Percentiles rank a stretch among this genome's conserved stretches.
Evolutionary conservation across 1,140 invertebrate species (phyloP).

Genomic region (Drosophila melanica): DNA sequence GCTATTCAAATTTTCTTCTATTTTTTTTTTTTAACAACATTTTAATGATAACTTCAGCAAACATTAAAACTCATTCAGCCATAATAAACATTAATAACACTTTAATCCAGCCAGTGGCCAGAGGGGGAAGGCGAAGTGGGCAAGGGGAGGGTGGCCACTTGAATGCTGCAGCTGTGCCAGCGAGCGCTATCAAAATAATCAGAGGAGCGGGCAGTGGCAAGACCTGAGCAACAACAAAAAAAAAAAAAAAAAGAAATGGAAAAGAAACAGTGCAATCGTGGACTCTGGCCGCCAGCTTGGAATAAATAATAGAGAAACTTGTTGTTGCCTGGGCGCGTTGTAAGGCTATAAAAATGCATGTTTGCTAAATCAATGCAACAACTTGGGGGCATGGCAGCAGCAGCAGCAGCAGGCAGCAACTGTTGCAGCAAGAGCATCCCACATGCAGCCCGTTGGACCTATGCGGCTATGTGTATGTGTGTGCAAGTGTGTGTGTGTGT

Average conservation of each 20-base stretch:
- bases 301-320: slow-evolving; percentile 81
- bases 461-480: slow-evolving; percentile 15
- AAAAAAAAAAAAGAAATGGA: slow-evolving; percentile 13
- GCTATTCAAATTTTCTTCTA: slow-evolving; percentile 82
- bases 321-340: slow-evolving; percentile 77
- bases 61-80: slow-evolving; percentile 83
- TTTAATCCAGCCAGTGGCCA: slow-evolving; percentile 66
- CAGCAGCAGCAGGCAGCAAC: slow-evolving; percentile 31
- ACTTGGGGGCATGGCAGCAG: slow-evolving; percentile 78
- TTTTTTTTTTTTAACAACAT: slow-evolving; percentile 70
- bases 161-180: slow-evolving; percentile 60
- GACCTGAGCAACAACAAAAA: neutral
- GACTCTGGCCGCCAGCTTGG: slow-evolving; percentile 63
- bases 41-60: slow-evolving; percentile 82
- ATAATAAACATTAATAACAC: slow-evolving; percentile 83
- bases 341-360: slow-evolving; percentile 83
- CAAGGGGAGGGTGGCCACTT: neutral
- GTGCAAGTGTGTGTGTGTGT: neutral
- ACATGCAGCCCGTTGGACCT: slow-evolving; percentile 69
- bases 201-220: slow-evolving; percentile 31
- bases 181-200: slow-evolving; percentile 79
- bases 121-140: slow-evolving; percentile 7
- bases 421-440: slow-evolving; percentile 64
- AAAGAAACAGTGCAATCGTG: slow-evolving; percentile 57
- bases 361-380: slow-evolving; percentile 83